These are phyloP conservation scores for Nannoperca obscura DNA, from an alignment of 2,797 vertebrate genomes.

Conservation along the genomic window DNA sequence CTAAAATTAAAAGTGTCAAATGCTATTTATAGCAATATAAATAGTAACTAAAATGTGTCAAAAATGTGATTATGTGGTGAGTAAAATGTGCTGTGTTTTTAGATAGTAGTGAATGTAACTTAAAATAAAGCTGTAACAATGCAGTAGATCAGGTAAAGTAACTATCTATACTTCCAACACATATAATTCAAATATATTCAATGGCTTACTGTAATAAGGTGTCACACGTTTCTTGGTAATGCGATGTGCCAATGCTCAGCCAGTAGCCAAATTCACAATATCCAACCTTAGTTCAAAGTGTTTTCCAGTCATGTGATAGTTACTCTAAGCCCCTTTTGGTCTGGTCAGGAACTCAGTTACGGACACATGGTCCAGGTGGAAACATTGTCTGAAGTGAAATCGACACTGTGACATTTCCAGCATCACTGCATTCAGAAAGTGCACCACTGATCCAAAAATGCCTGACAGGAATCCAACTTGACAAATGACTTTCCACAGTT, in stretches of 20 bases:
- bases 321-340: constrained; percentile 11
- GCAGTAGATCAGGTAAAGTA: background rate
- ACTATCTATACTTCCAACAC: background rate
- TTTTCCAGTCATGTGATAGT: constrained; percentile 28
- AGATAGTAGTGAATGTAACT: background rate
- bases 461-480: constrained; percentile 60
- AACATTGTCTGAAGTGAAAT: constrained; percentile 51
- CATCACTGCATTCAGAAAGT: constrained; percentile 67
- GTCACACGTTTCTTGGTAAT: background rate
- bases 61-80: background rate
- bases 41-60: background rate
- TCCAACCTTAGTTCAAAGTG: constrained; percentile 21
- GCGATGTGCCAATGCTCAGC: background rate
- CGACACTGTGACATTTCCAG: constrained; percentile 62
- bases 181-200: constrained; percentile 1
- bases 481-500: constrained; percentile 68
- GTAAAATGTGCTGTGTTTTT: background rate
- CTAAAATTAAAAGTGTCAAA: background rate
- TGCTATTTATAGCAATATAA: background rate
- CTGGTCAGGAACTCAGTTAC: constrained; percentile 24
- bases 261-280: constrained; percentile 23
- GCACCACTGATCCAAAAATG: constrained; percentile 63
- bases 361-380: constrained; percentile 47
- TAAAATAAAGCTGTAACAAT: constrained; percentile 6
- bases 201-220: background rate